Conservation (phyloP, 2,888 invertebrate species). For the Halictus ligatus region DNA sequence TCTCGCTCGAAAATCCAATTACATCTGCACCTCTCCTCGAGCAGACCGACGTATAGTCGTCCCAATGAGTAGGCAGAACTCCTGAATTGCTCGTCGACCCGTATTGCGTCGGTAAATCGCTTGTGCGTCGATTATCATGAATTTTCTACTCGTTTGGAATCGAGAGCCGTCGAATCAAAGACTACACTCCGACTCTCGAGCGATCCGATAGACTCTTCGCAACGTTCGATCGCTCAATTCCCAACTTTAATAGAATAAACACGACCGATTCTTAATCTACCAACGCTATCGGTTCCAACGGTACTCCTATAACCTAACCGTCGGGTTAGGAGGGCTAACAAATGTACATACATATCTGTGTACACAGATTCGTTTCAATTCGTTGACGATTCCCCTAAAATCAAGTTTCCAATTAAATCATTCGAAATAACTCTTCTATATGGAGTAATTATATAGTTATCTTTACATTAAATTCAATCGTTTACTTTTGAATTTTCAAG, state of each 20-base stretch:
- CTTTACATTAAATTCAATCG: too few species aligned
- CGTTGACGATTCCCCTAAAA: too few species aligned
- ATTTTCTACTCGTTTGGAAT: slow-evolving; percentile 16
- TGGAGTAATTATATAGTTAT: too few species aligned
- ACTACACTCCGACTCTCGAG: background rate
- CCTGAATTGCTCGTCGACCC: slow-evolving; percentile 56
- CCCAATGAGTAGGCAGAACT: slow-evolving; percentile 62
- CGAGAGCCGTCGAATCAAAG: slow-evolving; percentile 3
- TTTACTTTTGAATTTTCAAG: too few species aligned
- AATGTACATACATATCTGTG: too few species aligned
- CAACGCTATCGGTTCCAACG: too few species aligned
- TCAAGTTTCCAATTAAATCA: too few species aligned
- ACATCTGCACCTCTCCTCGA: slow-evolving; percentile 60
- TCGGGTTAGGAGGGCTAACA: too few species aligned
- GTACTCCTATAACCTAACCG: too few species aligned
- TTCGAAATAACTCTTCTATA: too few species aligned
- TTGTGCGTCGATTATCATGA: slow-evolving; percentile 38
- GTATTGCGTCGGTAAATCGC: slow-evolving; percentile 58
- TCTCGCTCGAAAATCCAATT: slow-evolving; percentile 70
- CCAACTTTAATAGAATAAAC: background rate
- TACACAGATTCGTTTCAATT: too few species aligned
- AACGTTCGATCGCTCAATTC: background rate
- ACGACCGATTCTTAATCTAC: background rate
- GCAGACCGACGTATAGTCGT: slow-evolving; percentile 47
- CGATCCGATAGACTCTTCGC: background rate